These are phyloP conservation scores for Fukomys damarensis DNA, from an alignment of 2,113 vertebrate species.

Conservation along the genomic window DNA sequence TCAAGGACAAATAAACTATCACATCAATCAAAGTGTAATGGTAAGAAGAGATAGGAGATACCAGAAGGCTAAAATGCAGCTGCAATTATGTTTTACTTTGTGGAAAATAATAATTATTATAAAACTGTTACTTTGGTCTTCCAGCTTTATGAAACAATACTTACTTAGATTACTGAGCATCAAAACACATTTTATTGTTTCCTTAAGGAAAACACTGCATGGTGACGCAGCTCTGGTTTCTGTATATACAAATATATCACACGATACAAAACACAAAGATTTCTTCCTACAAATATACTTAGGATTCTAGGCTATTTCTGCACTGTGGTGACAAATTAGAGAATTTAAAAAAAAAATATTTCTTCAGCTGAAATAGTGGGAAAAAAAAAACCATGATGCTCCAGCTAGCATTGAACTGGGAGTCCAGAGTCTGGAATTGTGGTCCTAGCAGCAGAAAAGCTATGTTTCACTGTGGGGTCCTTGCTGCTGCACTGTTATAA, in stretches of 20 bases:
- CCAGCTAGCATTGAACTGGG: not conserved
- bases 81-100: slow-evolving; percentile 83
- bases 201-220: not conserved
- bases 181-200: slow-evolving; percentile 10
- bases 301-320: not conserved
- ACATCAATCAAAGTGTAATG: slow-evolving; percentile 81
- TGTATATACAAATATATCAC: not conserved
- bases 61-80: slow-evolving; percentile 78
- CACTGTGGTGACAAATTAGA: not conserved
- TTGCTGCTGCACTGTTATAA: not conserved
- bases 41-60: slow-evolving; percentile 76
- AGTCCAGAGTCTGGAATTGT: not conserved
- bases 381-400: not conserved
- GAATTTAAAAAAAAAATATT: not conserved
- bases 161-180: slow-evolving; percentile 14
- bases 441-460: not conserved
- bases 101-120: slow-evolving; percentile 76
- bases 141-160: not conserved
- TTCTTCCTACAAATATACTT: slow-evolving; percentile 40
- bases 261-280: not conserved
- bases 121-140: not conserved
- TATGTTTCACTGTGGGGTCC: not conserved
- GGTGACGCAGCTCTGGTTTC: not conserved
- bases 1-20: slow-evolving; percentile 85
- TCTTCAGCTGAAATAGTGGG: not conserved